A percentile compares a stretch with the other conserved stretches of the same genome.
Evolutionary conservation across 2,113 vertebrate species (phyloP).

Genomic region (Gymnorhina tibicen): DNA sequence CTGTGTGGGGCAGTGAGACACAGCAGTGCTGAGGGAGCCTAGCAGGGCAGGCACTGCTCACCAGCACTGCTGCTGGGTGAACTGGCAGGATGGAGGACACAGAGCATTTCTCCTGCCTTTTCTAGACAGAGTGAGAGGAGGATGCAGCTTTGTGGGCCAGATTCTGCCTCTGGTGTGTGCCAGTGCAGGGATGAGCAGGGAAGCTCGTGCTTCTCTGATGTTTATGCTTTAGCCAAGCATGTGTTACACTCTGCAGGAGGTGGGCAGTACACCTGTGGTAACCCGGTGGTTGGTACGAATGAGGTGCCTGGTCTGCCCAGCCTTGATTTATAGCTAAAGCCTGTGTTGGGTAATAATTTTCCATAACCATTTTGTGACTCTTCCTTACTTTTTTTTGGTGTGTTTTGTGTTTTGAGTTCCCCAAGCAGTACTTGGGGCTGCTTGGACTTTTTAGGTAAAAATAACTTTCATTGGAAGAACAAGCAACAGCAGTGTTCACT

Average conservation of each 20-base stretch:
- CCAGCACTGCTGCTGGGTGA: not conserved
- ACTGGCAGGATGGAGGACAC: not conserved
- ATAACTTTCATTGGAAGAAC: not conserved
- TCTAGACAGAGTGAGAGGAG: not conserved
- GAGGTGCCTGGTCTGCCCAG: not conserved
- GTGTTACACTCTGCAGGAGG: not conserved
- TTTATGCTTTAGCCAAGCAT: not conserved
- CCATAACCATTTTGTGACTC: not conserved
- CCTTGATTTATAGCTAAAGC: not conserved
- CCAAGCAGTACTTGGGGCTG: not conserved
- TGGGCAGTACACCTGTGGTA: not conserved
- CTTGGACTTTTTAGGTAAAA: not conserved
- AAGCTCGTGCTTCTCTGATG: not conserved
- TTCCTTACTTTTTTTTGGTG: not conserved
- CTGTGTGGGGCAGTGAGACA: accelerated
- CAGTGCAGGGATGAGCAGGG: not conserved
- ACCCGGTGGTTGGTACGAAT: not conserved
- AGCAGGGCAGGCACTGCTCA: not conserved
- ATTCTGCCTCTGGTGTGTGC: not conserved
- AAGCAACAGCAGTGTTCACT: not conserved
- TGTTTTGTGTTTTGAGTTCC: not conserved
- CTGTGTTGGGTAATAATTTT: not conserved
- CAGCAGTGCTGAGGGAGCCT: not conserved
- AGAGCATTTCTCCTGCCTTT: not conserved
- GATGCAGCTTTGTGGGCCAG: not conserved